phyloP scores from a whole-genome alignment of 2,797 vertebrate genomes.

The Aselliscus stoliczkanus region DNA sequence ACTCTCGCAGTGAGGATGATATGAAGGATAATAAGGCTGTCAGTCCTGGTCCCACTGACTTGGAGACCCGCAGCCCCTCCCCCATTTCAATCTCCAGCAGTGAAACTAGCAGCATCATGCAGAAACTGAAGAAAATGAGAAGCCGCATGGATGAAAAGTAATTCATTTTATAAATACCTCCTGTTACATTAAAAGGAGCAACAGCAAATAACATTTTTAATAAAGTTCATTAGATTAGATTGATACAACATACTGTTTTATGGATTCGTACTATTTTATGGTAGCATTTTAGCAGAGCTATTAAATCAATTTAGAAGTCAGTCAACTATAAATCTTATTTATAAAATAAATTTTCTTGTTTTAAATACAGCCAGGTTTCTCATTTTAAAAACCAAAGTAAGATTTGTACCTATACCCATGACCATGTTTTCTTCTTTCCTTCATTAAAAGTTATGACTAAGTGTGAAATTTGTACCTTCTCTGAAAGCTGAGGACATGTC shows the following conservation, averaged over 20 bases:
- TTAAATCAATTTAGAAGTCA: conserved; percentile 10
- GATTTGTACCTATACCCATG: not conserved
- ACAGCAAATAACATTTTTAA: conserved; percentile 16
- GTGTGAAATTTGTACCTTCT: not conserved
- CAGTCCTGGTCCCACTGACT: conserved; percentile 81
- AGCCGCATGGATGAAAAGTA: conserved; percentile 98
- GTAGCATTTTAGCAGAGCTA: conserved; percentile 42
- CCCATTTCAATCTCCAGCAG: conserved; percentile 94
- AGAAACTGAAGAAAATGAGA: conserved; percentile 98
- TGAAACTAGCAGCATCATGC: conserved; percentile 99
- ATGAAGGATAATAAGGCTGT: conserved; percentile 81
- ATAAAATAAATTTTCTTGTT: conserved; percentile 34
- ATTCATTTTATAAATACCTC: conserved; percentile 69
- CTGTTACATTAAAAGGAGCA: not conserved
- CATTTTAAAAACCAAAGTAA: not conserved
- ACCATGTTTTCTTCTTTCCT: conserved; percentile 24
- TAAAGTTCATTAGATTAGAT: conserved; percentile 16
- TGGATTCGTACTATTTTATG: not conserved
- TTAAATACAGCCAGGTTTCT: conserved; percentile 4
- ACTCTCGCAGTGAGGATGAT: conserved; percentile 84
- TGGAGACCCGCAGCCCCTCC: conserved; percentile 90
- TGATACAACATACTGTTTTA: conserved; percentile 25
- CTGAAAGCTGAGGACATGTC: not conserved
- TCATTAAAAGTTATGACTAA: not conserved
- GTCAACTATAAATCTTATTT: not conserved